Conservation (phyloP, 2,888 invertebrate genomes). For the Dione vanillae region DNA sequence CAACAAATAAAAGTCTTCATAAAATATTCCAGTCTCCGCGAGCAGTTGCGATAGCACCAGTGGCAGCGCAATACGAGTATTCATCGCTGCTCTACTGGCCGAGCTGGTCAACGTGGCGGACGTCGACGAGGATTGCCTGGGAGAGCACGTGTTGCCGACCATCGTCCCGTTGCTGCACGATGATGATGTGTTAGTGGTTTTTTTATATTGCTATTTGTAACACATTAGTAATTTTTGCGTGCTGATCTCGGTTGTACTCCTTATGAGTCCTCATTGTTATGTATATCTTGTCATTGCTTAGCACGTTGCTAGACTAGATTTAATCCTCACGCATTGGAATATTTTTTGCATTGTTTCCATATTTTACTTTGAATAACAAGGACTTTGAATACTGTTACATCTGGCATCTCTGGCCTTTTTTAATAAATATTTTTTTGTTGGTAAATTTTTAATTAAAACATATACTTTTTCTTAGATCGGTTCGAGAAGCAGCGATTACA, state of each 20-base stretch:
- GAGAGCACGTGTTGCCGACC: slow-evolving; percentile 67
- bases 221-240: too few species aligned
- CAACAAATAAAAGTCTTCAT: not conserved
- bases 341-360: too few species aligned
- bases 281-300: too few species aligned
- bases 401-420: too few species aligned
- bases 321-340: too few species aligned
- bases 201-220: too few species aligned
- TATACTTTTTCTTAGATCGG: slow-evolving; percentile 54
- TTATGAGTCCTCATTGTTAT: too few species aligned
- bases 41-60: slow-evolving; percentile 68
- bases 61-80: slow-evolving; percentile 65
- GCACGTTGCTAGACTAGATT: too few species aligned
- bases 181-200: slow-evolving; percentile 70
- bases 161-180: slow-evolving; percentile 69
- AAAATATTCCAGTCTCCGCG: slow-evolving; percentile 61
- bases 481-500: slow-evolving; percentile 70
- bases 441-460: not conserved
- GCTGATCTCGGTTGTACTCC: too few species aligned
- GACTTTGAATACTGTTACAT: too few species aligned
- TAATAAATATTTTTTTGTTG: too few species aligned
- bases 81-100: slow-evolving; percentile 61
- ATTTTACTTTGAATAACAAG: too few species aligned
- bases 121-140: slow-evolving; percentile 62
- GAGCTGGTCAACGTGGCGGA: slow-evolving; percentile 64